These are phyloP conservation scores for Triplophysa tibetana DNA, from an alignment of 2,113 vertebrate species.

Conservation along the genomic window DNA sequence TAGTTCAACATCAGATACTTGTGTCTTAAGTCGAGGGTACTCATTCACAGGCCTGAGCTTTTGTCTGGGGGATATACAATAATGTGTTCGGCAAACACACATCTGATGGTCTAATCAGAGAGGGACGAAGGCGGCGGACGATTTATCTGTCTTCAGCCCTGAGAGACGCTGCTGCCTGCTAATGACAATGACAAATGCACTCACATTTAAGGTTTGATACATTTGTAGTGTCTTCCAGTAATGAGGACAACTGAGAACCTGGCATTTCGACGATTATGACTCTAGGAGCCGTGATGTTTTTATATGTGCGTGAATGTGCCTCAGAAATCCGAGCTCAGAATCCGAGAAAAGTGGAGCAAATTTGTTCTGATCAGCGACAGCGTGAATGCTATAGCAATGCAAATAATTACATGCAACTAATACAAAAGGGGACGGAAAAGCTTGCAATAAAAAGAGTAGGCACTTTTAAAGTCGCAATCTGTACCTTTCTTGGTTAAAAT, in stretches of 20 bases:
- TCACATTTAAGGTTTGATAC: conserved; percentile 54
- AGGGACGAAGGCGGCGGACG: conserved; percentile 43
- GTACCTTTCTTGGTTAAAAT: too few species aligned
- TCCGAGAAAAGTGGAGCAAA: too few species aligned
- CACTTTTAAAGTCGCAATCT: too few species aligned
- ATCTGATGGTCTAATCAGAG: conserved; percentile 59
- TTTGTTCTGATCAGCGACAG: too few species aligned
- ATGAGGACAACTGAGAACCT: conserved; percentile 60
- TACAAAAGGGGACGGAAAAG: too few species aligned
- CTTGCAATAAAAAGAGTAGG: too few species aligned
- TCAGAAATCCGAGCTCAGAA: too few species aligned
- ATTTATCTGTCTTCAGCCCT: conserved; percentile 57
- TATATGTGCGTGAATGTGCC: background rate
- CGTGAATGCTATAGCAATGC: too few species aligned
- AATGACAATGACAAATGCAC: conserved; percentile 64
- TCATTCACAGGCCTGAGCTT: conserved; percentile 24
- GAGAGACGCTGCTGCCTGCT: conserved; percentile 52
- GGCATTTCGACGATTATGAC: conserved; percentile 58
- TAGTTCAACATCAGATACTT: conserved; percentile 61
- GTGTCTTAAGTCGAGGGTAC: conserved; percentile 11
- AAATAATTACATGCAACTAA: too few species aligned
- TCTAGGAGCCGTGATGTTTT: conserved; percentile 9
- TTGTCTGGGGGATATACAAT: conserved; percentile 54
- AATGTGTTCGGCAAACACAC: conserved; percentile 44
- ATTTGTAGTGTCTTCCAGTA: conserved; percentile 51